Evolutionary conservation across 2,888 invertebrate genomes (phyloP).

Genomic region (Nomada ferruginata): DNA sequence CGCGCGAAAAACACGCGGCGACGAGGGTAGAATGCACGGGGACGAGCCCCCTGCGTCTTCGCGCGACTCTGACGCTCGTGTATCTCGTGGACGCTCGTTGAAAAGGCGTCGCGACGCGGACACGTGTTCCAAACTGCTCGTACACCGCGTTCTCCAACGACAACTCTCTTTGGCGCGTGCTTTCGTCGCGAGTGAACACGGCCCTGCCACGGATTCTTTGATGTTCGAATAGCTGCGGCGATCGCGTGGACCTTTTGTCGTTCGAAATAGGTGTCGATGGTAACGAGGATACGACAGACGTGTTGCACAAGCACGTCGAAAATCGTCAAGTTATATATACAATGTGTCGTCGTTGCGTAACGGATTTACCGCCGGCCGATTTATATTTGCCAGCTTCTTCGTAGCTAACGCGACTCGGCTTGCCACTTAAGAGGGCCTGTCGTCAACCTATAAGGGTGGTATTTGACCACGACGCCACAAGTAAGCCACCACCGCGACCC

Average conservation of each 20-base stretch:
- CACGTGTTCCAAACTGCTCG: constrained; percentile 59
- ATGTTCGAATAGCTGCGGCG: constrained; percentile 24
- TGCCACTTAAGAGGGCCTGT: constrained; percentile 34
- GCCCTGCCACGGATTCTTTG: constrained; percentile 43
- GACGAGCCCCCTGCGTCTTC: constrained; percentile 9
- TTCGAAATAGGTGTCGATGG: constrained; percentile 21
- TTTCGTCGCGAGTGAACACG: constrained; percentile 11
- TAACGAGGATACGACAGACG: not conserved
- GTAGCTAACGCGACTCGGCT: not conserved
- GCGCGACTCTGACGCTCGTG: not conserved
- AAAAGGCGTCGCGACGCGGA: constrained; percentile 50
- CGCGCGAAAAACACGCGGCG: constrained; percentile 43
- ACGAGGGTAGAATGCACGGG: constrained; percentile 8
- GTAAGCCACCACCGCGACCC: constrained; percentile 73
- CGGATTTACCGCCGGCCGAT: constrained; percentile 1
- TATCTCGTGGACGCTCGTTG: constrained; percentile 27
- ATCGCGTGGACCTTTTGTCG: constrained; percentile 4
- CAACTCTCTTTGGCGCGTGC: constrained; percentile 17
- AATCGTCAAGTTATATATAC: too few relatives aligned
- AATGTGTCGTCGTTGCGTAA: constrained; percentile 2
- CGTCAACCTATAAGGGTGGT: constrained; percentile 49
- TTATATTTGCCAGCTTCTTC: constrained; percentile 44
- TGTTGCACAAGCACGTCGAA: not conserved
- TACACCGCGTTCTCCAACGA: constrained; percentile 13
- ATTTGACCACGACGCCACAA: constrained; percentile 53